Conservation (phyloP, 2,888 invertebrate genomes). For the Cancer borealis region DNA sequence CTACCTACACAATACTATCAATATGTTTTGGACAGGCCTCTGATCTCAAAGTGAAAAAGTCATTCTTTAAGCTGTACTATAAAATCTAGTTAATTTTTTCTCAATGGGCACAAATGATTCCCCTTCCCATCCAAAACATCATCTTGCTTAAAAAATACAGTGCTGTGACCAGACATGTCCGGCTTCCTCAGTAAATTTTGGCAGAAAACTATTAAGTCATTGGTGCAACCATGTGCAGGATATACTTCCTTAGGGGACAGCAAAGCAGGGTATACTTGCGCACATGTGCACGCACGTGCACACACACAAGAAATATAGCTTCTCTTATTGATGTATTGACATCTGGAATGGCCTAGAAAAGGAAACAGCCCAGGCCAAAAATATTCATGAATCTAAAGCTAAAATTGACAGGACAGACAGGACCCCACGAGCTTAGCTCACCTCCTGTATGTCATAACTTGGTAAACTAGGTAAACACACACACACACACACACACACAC, state of each 20-base stretch:
- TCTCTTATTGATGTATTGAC: too few relatives aligned
- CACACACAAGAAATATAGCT: not conserved
- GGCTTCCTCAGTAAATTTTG: slow-evolving; percentile 3
- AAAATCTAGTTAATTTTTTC: slow-evolving; percentile 1
- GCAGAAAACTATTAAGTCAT: slow-evolving; percentile 15
- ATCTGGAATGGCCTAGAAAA: too few relatives aligned
- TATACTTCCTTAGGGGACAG: not conserved
- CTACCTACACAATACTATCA: slow-evolving; percentile 73
- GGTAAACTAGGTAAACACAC: too few relatives aligned
- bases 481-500: too few relatives aligned
- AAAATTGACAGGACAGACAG: too few relatives aligned
- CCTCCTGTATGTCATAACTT: too few relatives aligned
- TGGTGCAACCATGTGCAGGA: not conserved
- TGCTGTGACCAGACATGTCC: slow-evolving; percentile 61
- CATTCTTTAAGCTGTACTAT: not conserved
- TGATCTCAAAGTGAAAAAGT: slow-evolving; percentile 25
- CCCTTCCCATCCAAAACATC: slow-evolving; percentile 70
- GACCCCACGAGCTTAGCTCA: too few relatives aligned
- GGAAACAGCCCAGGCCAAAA: too few relatives aligned
- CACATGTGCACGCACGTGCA: not conserved
- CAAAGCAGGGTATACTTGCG: not conserved
- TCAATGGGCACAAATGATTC: not conserved
- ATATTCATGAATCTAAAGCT: too few relatives aligned
- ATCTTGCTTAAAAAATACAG: slow-evolving; percentile 64
- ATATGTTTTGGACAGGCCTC: slow-evolving; percentile 70